phyloP scores from a whole-genome alignment of 2,888 invertebrate species.

The Netelia melanura region DNA sequence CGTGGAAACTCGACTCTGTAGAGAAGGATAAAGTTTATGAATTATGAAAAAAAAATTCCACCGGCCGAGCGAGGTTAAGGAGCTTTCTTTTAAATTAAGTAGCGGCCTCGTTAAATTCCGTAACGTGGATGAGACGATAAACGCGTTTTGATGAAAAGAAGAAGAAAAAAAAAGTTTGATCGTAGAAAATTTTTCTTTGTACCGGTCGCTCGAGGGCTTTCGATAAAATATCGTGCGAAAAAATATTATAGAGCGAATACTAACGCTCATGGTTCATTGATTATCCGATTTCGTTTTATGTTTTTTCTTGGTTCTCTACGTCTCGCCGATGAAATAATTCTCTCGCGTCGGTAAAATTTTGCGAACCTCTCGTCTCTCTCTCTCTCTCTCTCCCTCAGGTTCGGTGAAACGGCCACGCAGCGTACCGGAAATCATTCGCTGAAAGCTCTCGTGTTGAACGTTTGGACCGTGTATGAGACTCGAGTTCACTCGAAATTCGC shows the following conservation, averaged over 20 bases:
- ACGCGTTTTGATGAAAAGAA: neutral
- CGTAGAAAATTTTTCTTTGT: neutral
- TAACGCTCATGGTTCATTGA: neutral
- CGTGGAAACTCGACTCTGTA: neutral
- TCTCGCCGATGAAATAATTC: conserved; percentile 28
- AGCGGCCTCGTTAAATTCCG: neutral
- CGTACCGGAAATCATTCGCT: conserved; percentile 55
- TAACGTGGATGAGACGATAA: neutral
- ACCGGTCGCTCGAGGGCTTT: neutral
- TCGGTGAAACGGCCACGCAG: conserved; percentile 10
- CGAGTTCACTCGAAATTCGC: conserved; percentile 29
- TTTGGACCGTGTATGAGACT: neutral
- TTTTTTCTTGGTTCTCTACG: neutral
- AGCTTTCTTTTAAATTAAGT: neutral
- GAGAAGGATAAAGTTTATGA: conserved; percentile 9
- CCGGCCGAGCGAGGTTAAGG: neutral
- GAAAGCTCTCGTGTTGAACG: conserved; percentile 41
- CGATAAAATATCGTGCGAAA: neutral
- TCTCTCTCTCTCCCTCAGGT: neutral
- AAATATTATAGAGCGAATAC: neutral
- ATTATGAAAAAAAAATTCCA: neutral
- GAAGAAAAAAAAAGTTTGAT: neutral
- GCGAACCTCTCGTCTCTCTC: conserved; percentile 11
- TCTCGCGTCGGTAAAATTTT: conserved; percentile 39
- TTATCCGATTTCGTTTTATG: conserved; percentile 4